Conservation (phyloP, 2,113 vertebrate species). For the Myocastor coypus region DNA sequence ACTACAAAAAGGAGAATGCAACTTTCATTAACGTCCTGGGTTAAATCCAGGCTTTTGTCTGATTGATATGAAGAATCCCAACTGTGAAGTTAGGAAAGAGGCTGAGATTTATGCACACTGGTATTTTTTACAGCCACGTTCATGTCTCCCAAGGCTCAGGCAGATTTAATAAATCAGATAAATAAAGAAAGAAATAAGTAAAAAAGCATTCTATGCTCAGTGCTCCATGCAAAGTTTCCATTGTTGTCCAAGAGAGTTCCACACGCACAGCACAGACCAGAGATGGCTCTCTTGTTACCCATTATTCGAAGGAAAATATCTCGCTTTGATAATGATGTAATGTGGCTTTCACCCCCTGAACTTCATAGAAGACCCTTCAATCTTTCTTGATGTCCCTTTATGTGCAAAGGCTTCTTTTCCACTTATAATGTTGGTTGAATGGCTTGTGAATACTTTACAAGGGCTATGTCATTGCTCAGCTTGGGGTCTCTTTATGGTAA, state of each 20-base stretch:
- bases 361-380: conserved; percentile 68
- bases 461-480: conserved; percentile 64
- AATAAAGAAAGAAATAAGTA: conserved; percentile 65
- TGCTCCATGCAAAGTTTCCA: conserved; percentile 69
- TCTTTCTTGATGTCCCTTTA: conserved; percentile 64
- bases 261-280: conserved; percentile 55
- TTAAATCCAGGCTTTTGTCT: conserved; percentile 69
- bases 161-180: conserved; percentile 78
- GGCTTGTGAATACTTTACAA: conserved; percentile 76
- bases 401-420: conserved; percentile 61
- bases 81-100: conserved; percentile 74
- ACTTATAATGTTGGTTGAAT: conserved; percentile 66
- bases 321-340: conserved; percentile 78
- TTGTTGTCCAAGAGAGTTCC: conserved; percentile 69
- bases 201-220: conserved; percentile 53
- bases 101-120: conserved; percentile 64
- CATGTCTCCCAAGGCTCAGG: conserved; percentile 64
- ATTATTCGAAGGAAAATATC: conserved; percentile 70
- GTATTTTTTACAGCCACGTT: conserved; percentile 63
- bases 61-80: conserved; percentile 79
- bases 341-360: conserved; percentile 64
- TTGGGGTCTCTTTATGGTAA: conserved; percentile 67
- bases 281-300: conserved; percentile 66
- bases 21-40: conserved; percentile 77
- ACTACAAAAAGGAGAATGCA: conserved; percentile 73